Conservation (phyloP, 1,140 invertebrate species). For the Saccostrea glomerata region DNA sequence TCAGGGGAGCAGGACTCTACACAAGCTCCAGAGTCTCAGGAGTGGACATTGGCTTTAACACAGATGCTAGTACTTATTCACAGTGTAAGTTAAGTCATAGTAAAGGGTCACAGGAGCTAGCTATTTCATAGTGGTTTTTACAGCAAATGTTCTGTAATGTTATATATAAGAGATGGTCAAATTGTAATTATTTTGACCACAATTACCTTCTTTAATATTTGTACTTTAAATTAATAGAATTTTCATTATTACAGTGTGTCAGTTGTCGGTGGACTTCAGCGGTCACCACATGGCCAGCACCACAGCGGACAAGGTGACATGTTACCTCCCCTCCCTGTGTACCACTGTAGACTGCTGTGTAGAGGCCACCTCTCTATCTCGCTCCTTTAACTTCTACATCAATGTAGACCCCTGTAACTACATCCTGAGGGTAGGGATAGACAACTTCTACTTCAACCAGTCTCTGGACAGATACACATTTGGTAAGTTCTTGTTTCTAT, state of each 20-base stretch:
- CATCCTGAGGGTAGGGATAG: slow-evolving; percentile 53
- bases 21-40: slow-evolving; percentile 10
- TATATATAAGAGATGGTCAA: too few relatives aligned
- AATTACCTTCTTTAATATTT: background rate
- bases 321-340: slow-evolving; percentile 48
- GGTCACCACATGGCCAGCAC: background rate
- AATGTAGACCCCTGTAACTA: slow-evolving; percentile 54
- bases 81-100: background rate
- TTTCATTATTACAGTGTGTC: slow-evolving; percentile 26
- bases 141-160: too few relatives aligned
- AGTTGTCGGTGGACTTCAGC: slow-evolving; percentile 7
- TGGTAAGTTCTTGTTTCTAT: slow-evolving; percentile 30
- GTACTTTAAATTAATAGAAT: background rate
- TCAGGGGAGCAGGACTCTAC: background rate
- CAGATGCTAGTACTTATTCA: background rate
- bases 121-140: too few relatives aligned
- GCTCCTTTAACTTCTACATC: slow-evolving; percentile 46
- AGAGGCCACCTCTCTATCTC: slow-evolving; percentile 23
- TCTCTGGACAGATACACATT: slow-evolving; percentile 51
- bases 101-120: too few relatives aligned
- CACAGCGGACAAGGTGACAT: slow-evolving; percentile 14
- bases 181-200: too few relatives aligned
- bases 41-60: slow-evolving; percentile 23
- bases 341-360: slow-evolving; percentile 53
- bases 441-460: slow-evolving; percentile 50